Percentiles rank a stretch among this genome's conserved stretches.
These are phyloP conservation scores for Gambusia affinis DNA, from an alignment of 2,113 vertebrate genomes.

Conservation along the genomic window DNA sequence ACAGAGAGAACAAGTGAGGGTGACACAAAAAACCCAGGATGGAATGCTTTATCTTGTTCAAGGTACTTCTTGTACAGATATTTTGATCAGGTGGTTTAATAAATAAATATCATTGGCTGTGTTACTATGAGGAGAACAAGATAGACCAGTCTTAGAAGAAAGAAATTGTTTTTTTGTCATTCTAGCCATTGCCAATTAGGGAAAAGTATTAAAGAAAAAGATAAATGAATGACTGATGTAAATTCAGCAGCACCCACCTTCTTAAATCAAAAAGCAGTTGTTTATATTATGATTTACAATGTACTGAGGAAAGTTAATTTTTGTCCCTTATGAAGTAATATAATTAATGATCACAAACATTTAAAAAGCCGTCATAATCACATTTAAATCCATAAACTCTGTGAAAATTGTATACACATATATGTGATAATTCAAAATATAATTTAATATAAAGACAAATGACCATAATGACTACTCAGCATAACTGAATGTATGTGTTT, in stretches of 20 bases:
- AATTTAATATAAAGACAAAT: neutral
- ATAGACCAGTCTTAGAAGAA: neutral
- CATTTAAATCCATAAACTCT: neutral
- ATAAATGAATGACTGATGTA: neutral
- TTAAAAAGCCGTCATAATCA: neutral
- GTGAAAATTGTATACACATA: neutral
- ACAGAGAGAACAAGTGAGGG: conserved; percentile 38
- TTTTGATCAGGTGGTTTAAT: neutral
- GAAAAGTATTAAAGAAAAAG: neutral
- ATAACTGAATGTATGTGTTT: neutral
- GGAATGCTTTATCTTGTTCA: conserved; percentile 22
- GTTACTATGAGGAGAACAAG: neutral
- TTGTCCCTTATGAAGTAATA: too few relatives aligned
- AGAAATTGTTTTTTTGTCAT: neutral
- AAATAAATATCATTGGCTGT: neutral
- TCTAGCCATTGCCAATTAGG: neutral
- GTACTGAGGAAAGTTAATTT: too few relatives aligned
- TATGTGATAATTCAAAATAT: neutral
- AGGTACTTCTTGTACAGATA: neutral
- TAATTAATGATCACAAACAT: neutral
- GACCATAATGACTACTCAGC: neutral
- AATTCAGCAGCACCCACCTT: too few relatives aligned
- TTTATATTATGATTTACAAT: too few relatives aligned
- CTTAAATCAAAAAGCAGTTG: too few relatives aligned
- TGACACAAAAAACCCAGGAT: conserved; percentile 31